phyloP scores from a whole-genome alignment of 2,113 vertebrate species.

The Mobula birostris region DNA sequence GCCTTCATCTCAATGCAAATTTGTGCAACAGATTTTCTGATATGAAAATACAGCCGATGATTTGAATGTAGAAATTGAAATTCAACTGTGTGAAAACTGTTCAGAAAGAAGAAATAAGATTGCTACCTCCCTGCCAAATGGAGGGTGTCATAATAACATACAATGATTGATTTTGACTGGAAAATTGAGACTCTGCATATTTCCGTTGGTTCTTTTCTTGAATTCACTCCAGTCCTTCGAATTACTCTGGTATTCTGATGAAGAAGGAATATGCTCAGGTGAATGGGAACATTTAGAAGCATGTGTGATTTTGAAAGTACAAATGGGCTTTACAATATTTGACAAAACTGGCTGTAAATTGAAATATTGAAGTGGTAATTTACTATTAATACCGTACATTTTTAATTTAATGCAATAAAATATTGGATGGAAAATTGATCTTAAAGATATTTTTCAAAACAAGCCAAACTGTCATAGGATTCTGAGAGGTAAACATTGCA shows the following conservation, averaged over 20 bases:
- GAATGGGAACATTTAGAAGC: neutral
- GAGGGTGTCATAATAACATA: neutral
- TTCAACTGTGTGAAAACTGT: neutral
- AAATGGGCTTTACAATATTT: neutral
- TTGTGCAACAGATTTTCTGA: neutral
- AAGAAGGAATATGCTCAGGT: neutral
- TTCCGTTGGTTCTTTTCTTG: neutral
- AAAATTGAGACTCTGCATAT: neutral
- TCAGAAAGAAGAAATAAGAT: neutral
- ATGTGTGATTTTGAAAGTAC: neutral
- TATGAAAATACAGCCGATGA: neutral
- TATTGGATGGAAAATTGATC: constrained; percentile 6
- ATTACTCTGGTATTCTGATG: neutral
- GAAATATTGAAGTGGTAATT: neutral
- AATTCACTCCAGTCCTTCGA: neutral
- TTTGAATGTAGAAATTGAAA: constrained; percentile 2
- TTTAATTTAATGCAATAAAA: neutral
- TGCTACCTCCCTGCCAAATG: neutral
- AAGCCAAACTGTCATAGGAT: neutral
- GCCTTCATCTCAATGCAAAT: neutral
- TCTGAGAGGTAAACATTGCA: constrained; percentile 23
- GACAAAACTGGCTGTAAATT: neutral
- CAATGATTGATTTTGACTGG: neutral
- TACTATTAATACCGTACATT: neutral
- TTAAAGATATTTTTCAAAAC: neutral